Conservation (phyloP, 2,888 invertebrate genomes). For the Lepidonotus clava region DNA sequence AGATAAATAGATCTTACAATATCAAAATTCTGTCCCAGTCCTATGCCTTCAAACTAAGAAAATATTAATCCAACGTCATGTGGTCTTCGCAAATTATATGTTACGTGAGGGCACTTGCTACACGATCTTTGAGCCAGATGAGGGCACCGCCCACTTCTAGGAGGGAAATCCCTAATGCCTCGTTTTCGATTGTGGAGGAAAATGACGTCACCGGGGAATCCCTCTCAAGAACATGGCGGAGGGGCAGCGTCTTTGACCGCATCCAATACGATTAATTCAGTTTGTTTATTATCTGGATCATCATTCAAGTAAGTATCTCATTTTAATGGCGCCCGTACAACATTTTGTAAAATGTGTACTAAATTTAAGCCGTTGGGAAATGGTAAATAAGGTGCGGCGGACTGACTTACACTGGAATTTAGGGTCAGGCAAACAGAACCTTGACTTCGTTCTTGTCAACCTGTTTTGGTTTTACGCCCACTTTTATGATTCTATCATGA, state of each 20-base stretch:
- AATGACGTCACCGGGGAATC: slow-evolving; percentile 44
- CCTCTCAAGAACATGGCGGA: slow-evolving; percentile 1
- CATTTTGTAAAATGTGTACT: background rate
- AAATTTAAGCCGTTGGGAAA: background rate
- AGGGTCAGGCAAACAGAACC: background rate
- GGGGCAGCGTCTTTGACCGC: background rate
- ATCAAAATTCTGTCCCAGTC: too few relatives aligned
- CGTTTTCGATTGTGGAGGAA: background rate
- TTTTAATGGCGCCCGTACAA: background rate
- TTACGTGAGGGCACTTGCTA: too few relatives aligned
- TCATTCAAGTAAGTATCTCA: background rate
- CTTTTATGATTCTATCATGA: background rate
- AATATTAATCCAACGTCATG: too few relatives aligned
- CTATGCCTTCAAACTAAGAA: too few relatives aligned
- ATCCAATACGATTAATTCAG: background rate
- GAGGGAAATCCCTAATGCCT: slow-evolving; percentile 42
- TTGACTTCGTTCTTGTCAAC: too few relatives aligned
- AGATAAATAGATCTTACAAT: too few relatives aligned
- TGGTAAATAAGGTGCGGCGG: background rate
- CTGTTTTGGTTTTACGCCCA: background rate
- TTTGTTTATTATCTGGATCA: background rate
- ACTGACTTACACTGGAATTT: background rate
- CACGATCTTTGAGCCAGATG: too few relatives aligned
- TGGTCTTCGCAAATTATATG: too few relatives aligned
- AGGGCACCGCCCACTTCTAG: too few relatives aligned